phyloP scores from a whole-genome alignment of 64 coral and sea anemone genomes.

The Montipora cactus region DNA sequence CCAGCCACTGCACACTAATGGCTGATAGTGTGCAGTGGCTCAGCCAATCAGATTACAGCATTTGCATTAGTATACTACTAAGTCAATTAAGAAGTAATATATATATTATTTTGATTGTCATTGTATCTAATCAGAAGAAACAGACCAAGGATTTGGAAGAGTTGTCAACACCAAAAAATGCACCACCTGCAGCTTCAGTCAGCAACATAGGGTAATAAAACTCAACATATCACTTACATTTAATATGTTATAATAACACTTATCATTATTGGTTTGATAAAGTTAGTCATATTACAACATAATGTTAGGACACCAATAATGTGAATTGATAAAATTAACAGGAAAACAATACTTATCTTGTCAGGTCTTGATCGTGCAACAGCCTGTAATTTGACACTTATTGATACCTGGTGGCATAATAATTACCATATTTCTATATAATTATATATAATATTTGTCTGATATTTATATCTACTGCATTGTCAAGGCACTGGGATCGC shows the following conservation, averaged over 20 bases:
- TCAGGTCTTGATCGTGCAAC: neutral
- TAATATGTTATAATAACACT: conserved; percentile 28
- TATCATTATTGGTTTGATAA: conserved; percentile 13
- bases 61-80: neutral
- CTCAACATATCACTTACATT: conserved; percentile 37
- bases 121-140: conserved; percentile 26
- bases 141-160: conserved; percentile 22
- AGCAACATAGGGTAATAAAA: conserved; percentile 43
- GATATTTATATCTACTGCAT: too few species aligned
- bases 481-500: too few species aligned
- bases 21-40: neutral
- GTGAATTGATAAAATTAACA: conserved; percentile 26
- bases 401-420: too few species aligned
- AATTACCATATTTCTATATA: too few species aligned
- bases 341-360: conserved; percentile 12
- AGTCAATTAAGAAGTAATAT: neutral
- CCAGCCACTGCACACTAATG: neutral
- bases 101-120: conserved; percentile 39
- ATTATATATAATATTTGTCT: too few species aligned
- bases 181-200: conserved; percentile 20
- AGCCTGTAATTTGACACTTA: too few species aligned
- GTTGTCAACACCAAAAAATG: conserved; percentile 3
- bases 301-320: conserved; percentile 19
- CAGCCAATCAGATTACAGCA: neutral
- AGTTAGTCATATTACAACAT: neutral